Evolutionary conservation across 2,888 invertebrate species (phyloP).

Genomic region (Drosophila mulleri): DNA sequence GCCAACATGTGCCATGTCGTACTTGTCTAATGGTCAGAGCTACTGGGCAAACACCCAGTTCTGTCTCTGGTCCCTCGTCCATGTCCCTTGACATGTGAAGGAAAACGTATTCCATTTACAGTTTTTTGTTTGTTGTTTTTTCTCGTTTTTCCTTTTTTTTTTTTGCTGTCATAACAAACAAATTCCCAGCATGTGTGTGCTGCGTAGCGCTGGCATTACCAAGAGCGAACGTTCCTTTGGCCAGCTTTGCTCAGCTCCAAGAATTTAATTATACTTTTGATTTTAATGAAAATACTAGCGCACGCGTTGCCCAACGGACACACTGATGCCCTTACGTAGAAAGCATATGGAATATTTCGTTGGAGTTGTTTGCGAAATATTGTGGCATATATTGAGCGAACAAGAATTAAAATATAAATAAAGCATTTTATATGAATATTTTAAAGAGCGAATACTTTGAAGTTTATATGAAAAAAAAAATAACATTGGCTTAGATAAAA

Average conservation of each 20-base stretch:
- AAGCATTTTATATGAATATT: background rate
- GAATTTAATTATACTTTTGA: conserved; percentile 75
- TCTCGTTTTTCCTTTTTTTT: conserved; percentile 9
- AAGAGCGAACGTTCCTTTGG: conserved; percentile 32
- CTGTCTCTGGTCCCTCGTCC: conserved; percentile 1
- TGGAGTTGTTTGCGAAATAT: background rate
- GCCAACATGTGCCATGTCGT: conserved; percentile 36
- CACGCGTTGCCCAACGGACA: conserved; percentile 15
- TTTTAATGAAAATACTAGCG: conserved; percentile 68
- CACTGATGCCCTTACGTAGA: conserved; percentile 12
- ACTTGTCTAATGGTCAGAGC: conserved; percentile 50
- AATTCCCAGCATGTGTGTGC: conserved; percentile 67
- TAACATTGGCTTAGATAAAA: too few relatives aligned
- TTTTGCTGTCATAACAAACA: conserved; percentile 72
- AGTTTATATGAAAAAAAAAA: too few relatives aligned
- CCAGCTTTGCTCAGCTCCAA: conserved; percentile 51
- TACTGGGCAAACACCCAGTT: conserved; percentile 11
- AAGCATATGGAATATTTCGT: conserved; percentile 3
- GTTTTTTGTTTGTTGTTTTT: conserved; percentile 23
- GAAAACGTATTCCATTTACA: conserved; percentile 48
- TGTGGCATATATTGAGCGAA: background rate
- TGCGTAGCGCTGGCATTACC: conserved; percentile 25
- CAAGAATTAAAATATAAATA: background rate
- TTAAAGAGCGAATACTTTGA: background rate
- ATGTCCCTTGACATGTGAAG: conserved; percentile 33